Evolutionary conservation across 2,797 vertebrate genomes (phyloP), one percentile per base, ranked within the genome.

Genomic region (Sebastes nivosus): DNA sequence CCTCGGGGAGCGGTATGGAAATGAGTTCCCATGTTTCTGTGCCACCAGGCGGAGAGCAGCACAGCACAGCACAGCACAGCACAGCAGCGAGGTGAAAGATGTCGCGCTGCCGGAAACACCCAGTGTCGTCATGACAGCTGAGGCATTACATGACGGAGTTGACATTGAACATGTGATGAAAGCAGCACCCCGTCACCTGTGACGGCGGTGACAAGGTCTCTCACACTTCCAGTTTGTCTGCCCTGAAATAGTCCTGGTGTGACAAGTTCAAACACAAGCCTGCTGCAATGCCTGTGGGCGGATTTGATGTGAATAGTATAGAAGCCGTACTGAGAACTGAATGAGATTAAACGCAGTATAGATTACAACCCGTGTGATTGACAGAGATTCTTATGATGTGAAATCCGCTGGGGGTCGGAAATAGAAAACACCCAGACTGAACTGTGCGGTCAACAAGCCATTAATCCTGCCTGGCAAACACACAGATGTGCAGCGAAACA

Each of bases 401-500:
- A 83, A 84, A 88, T 84, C 67, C 20, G 4, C 65, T 0, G 16
- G 32, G 50, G 27, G 61, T 73, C 34, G 57, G 75, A 79, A 87
- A 85, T 76, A 69, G 79, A 88, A 91, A 93, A 90, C 77, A 87
- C 81, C 66, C 80, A 70, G 73, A 67, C 67, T 38, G 36, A 82
- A 80, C 46, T 67, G 66, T 67, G 54, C 4, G 66, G 83, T 85
- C 87, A 91, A 88, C 89, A 85, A 83, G 76, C 85, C 84, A 85
- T 91, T 94, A 92, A 93, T 93, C 87, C 87, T 14, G 83, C 80
- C 82, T 25, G 79, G 87, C 79, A 81, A 91, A 92, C 90, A 84
- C 89, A 86, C 93, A 92, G 91, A 91, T 92, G 93, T 92, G 88
- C 78, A n/a, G 67, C 57, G 36, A 74, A 74, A 91, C 83, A 89